A percentile compares a stretch with the other conserved stretches of the same genome.
These are phyloP conservation scores for Tragulus kanchil DNA, from an alignment of 2,113 vertebrate species.

Conservation along the genomic window DNA sequence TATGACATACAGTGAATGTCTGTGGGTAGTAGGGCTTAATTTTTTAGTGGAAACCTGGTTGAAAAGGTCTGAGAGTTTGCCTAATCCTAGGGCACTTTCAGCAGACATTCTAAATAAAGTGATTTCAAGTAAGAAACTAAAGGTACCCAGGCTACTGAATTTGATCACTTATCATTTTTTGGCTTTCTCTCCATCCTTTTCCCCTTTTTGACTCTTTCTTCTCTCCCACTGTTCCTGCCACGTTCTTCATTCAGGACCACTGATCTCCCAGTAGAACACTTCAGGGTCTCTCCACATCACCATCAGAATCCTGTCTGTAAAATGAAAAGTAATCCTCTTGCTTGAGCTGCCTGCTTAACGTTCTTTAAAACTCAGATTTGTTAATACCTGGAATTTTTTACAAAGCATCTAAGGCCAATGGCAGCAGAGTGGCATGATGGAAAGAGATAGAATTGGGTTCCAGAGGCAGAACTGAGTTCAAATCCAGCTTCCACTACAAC, in stretches of 20 bases:
- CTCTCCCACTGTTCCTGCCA: not conserved
- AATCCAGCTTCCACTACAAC: not conserved
- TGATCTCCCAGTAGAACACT: not conserved
- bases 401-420: not conserved
- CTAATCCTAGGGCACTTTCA: not conserved
- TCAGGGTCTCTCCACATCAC: not conserved
- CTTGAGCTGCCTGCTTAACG: not conserved
- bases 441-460: not conserved
- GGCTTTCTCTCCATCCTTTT: not conserved
- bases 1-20: not conserved
- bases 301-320: not conserved
- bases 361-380: not conserved
- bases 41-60: not conserved
- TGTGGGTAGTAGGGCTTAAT: not conserved
- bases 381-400: not conserved
- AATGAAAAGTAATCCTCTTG: not conserved
- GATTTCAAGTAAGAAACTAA: not conserved
- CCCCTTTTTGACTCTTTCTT: not conserved
- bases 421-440: too few relatives aligned
- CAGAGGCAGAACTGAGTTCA: not conserved
- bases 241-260: not conserved
- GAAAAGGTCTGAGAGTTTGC: not conserved
- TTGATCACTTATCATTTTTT: conserved; percentile 10
- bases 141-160: not conserved
- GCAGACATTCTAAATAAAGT: conserved; percentile 1